Evolutionary conservation across 92 coral and sea anemone species (phyloP), one percentile per base, ranked within the genome.

Genomic region (Ricordea florida): DNA sequence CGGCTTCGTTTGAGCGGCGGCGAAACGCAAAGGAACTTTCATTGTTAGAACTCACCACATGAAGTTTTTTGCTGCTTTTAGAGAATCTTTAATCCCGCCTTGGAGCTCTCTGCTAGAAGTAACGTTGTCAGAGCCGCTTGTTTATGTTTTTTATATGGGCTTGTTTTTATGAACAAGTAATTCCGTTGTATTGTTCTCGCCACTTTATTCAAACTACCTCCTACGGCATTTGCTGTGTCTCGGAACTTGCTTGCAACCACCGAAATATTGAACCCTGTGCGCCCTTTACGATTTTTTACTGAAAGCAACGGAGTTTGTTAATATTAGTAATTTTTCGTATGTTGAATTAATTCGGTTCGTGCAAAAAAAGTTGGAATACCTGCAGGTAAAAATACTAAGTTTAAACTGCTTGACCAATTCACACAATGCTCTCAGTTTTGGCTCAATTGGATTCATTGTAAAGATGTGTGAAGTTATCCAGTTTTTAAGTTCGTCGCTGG

Each of bases 361-460:
- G 28, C 11, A 21, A 11, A 7, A 45, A 29, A 44, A 30, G 7
- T 6, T 9, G 13, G 1, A 2, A 18, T 17, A 57, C 22, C 56
- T 65, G 57, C 29, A 46, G 31, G 23, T 15, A 40, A 40, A 48
- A 68, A 35, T n/a, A 32, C 25, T 6, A 7, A 23, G 22, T 32
- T 52, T 29, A 11, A 45, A 20, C 27, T 45, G 69, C 51, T 74
- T 64, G 71, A 73, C 65, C 87, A 58, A 44, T 45, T 56, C 47
- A 45, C 82, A 64, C 87, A 82, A 82, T 48, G 62, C 51, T 69
- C 40, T 24, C 77, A 82, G 62, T 82, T 82, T 82, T 27, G 16
- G 75, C 37, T 24, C 74, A 73, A 82, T 73, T 82, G 87, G 74
- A 82, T 65, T 65, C 61, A 82, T 82, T 74, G 82, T 82, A 64